Evolutionary conservation across 1,140 invertebrate genomes (phyloP).

Genomic region (Pissodes strobi): DNA sequence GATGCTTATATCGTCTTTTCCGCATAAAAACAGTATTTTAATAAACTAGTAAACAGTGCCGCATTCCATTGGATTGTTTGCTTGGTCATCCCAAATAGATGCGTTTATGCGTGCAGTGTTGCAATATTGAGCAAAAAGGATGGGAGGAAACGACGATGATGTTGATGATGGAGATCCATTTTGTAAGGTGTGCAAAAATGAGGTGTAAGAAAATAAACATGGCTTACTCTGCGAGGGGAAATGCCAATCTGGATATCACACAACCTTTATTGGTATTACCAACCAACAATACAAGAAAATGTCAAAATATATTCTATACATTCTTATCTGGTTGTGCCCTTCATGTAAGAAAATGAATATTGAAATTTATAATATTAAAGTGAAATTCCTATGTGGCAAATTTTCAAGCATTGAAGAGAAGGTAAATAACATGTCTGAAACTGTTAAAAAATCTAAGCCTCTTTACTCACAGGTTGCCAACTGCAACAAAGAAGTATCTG

Average conservation of each 20-base stretch:
- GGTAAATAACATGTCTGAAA: not conserved
- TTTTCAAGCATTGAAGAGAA: not conserved
- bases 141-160: too few species aligned
- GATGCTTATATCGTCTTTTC: too few species aligned
- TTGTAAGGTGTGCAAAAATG: not conserved
- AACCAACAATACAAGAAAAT: conserved; percentile 9
- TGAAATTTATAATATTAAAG: not conserved
- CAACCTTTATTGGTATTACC: not conserved
- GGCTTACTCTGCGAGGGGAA: not conserved
- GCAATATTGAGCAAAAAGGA: too few species aligned
- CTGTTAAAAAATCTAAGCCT: too few species aligned
- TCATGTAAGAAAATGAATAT: not conserved
- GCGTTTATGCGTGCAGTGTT: too few species aligned
- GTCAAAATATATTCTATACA: not conserved
- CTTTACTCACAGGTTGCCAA: too few species aligned
- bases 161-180: too few species aligned
- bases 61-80: too few species aligned
- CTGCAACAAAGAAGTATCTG: not conserved
- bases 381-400: not conserved
- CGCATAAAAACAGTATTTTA: too few species aligned
- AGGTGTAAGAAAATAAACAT: not conserved
- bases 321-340: too few species aligned
- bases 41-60: too few species aligned
- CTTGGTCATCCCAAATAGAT: too few species aligned
- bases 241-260: not conserved